Evolutionary conservation across 2,113 vertebrate species (phyloP), one percentile per base, ranked within the genome.

Genomic region (Apodemus speciosus): DNA sequence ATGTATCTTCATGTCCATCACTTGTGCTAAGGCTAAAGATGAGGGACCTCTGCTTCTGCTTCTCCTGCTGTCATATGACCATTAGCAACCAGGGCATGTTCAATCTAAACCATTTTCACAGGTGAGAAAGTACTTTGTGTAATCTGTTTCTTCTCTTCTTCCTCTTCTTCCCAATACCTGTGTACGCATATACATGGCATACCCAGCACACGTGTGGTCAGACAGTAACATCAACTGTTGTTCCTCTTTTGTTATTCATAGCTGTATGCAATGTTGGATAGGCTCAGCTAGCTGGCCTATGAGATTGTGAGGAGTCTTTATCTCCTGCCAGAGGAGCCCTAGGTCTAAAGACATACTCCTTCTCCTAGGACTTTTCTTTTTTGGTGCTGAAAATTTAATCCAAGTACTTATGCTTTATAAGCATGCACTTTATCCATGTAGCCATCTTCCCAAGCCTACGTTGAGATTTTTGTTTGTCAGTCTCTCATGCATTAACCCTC

Each of bases 51-150:
- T 18, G 38, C 49, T 49, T 87, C 9, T 60, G 13, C 13, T 21
- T 2, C 11, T 58, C 13, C n/a, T 8, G 0, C 38, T 85, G 68
- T 69, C 5, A 5, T 35, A 9, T 46, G 69, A 75, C 77, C 32
- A 23, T 20, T 90, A 58, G 20, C 43, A 66, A 3, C 71, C 68
- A 84, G 18, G 21, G 18, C 6, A 35, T 81, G 89, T 94, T 80
- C 35, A 73, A 40, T 68, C 35, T 66, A 89, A 49, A 79, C 51
- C 68, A 11, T 14, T 86, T 94, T 66, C 38, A 88, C 97, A 20
- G 18, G 0, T n/a, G 40, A 14, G 13, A 93, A 94, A 95, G 93
- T 35, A 91, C 3, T 60, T 49, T 9, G 3, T 6, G 40, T 9
- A 43, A 30, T 62, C 21, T 62, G 6, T 56, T 21, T 60, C 2